Conservation (phyloP, 2,888 invertebrate species). For the Macaria notata region DNA sequence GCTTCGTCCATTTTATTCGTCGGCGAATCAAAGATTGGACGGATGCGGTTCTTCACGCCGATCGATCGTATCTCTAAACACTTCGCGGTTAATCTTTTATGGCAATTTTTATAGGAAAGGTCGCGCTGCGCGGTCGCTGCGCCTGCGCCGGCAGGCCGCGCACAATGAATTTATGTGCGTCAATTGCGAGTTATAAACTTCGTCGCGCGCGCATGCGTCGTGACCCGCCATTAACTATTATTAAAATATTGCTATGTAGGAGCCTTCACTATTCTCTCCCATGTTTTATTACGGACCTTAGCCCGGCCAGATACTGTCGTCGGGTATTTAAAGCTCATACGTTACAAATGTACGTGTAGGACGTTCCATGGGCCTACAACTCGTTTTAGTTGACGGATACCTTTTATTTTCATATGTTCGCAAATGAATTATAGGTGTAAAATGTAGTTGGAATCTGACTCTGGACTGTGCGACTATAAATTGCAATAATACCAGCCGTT, state of each 20-base stretch:
- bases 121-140: constrained; percentile 44
- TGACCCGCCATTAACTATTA: constrained; percentile 80
- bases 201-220: constrained; percentile 67
- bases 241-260: constrained; percentile 79
- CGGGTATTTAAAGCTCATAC: constrained; percentile 75
- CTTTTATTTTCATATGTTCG: constrained; percentile 63
- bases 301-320: constrained; percentile 72
- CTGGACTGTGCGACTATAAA: constrained; percentile 63
- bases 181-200: constrained; percentile 76
- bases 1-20: constrained; percentile 51
- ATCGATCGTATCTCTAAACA: constrained; percentile 26
- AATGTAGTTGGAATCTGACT: constrained; percentile 64
- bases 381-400: constrained; percentile 50
- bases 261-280: constrained; percentile 72
- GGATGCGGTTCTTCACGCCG: constrained; percentile 30
- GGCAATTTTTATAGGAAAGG: constrained; percentile 56
- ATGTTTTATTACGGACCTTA: constrained; percentile 73
- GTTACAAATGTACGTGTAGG: constrained; percentile 74
- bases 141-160: constrained; percentile 58
- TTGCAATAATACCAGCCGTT: constrained; percentile 58
- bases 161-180: constrained; percentile 72
- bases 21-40: constrained; percentile 41
- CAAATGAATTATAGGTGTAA: constrained; percentile 71
- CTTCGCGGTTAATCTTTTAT: constrained; percentile 45
- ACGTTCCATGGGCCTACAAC: constrained; percentile 49